A percentile compares a stretch with the other conserved stretches of the same genome.
Evolutionary conservation across 2,888 invertebrate species (phyloP).

Genomic region (Tromatobia lineatoria): DNA sequence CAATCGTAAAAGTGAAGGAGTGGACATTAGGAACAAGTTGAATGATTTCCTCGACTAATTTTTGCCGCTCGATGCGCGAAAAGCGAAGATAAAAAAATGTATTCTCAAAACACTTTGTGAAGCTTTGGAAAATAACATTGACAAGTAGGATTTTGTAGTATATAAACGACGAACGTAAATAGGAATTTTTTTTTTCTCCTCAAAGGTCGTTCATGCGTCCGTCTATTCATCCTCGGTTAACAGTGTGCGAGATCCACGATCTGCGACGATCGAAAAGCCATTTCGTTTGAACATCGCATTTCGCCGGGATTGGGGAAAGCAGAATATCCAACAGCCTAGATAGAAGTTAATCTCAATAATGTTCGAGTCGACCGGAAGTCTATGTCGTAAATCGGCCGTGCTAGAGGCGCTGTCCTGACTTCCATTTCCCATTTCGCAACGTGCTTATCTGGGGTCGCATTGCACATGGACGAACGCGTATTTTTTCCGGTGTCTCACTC

Average conservation of each 20-base stretch:
- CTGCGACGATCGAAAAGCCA: constrained; percentile 76
- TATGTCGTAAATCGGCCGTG: constrained; percentile 81
- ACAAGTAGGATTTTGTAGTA: background rate
- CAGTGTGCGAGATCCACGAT: constrained; percentile 10
- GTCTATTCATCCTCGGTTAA: constrained; percentile 33
- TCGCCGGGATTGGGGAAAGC: constrained; percentile 53
- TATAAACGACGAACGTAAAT: constrained; percentile 1
- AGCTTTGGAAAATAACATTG: background rate
- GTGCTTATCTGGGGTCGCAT: constrained; percentile 60
- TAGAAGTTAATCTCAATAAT: constrained; percentile 84
- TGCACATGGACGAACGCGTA: constrained; percentile 42
- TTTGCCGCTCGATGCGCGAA: constrained; percentile 1
- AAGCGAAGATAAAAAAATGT: background rate
- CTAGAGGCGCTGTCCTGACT: constrained; percentile 51
- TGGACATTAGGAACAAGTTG: constrained; percentile 58
- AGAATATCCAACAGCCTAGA: constrained; percentile 38
- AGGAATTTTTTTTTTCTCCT: constrained; percentile 12
- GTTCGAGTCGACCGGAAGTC: constrained; percentile 81
- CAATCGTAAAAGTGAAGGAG: constrained; percentile 66
- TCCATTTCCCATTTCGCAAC: constrained; percentile 43
- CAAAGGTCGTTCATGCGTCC: background rate
- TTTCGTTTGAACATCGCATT: constrained; percentile 70
- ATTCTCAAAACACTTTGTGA: background rate
- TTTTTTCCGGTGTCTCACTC: constrained; percentile 31
- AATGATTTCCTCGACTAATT: constrained; percentile 59